These are phyloP conservation scores for Cichlasoma orientale DNA, from an alignment of 2,797 vertebrate genomes.

Conservation along the genomic window DNA sequence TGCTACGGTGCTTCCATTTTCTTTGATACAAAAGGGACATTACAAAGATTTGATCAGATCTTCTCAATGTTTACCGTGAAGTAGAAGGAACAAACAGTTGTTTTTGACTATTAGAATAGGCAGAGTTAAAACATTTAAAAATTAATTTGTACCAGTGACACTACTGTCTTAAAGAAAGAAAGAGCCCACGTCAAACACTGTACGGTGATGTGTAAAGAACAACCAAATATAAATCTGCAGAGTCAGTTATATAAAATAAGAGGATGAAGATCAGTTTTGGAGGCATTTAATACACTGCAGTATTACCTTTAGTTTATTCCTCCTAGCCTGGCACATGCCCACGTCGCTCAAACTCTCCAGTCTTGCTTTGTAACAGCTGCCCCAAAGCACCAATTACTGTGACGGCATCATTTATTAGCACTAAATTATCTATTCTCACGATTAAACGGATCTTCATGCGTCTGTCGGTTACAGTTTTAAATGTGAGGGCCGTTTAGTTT, in stretches of 20 bases:
- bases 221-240: neutral
- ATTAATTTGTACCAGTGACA: neutral
- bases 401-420: neutral
- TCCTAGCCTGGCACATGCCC: neutral
- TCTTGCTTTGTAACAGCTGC: neutral
- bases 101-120: neutral
- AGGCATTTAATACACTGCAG: neutral
- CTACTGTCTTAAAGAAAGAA: neutral
- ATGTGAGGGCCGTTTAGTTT: neutral
- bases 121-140: neutral
- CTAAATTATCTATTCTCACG: neutral
- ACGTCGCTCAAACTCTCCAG: neutral
- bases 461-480: neutral
- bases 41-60: neutral
- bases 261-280: neutral
- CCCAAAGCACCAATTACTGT: neutral
- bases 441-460: neutral
- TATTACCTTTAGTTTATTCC: neutral
- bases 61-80: neutral
- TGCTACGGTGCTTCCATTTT: neutral
- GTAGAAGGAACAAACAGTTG: neutral
- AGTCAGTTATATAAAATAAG: neutral
- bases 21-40: neutral
- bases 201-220: neutral
- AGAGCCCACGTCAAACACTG: neutral